These are phyloP conservation scores for Erpobdella octoculata DNA, from an alignment of 2,888 invertebrate species.

Conservation along the genomic window DNA sequence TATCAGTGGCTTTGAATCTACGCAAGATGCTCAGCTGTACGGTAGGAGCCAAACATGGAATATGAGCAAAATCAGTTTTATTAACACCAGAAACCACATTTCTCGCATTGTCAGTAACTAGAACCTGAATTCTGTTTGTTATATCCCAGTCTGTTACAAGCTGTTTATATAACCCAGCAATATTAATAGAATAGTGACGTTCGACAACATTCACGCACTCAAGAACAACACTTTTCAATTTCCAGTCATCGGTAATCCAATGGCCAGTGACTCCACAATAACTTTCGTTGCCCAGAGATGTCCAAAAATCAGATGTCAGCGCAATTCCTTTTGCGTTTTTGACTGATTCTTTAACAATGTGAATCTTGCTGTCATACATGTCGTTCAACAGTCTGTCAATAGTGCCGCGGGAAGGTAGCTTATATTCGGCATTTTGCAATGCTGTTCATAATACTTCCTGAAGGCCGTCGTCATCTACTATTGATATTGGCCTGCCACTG, in stretches of 20 bases:
- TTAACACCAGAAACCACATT: neutral
- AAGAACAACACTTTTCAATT: conserved; percentile 8
- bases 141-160: conserved; percentile 3
- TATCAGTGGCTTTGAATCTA: conserved; percentile 10
- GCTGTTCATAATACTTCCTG: conserved; percentile 10
- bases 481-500: conserved; percentile 18
- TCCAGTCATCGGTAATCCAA: conserved; percentile 6
- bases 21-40: conserved; percentile 16
- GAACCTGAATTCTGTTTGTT: conserved; percentile 6
- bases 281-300: neutral
- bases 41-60: conserved; percentile 4
- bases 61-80: conserved; percentile 14
- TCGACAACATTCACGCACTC: conserved; percentile 14
- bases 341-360: neutral
- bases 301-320: conserved; percentile 11
- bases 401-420: conserved; percentile 6
- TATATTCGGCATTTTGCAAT: conserved; percentile 14
- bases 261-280: conserved; percentile 2
- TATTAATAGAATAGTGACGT: conserved; percentile 2
- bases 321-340: conserved; percentile 14
- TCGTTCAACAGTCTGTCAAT: neutral
- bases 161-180: conserved; percentile 14
- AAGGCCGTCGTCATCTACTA: neutral
- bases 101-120: conserved; percentile 13
- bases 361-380: conserved; percentile 3